Conservation (phyloP, 2,113 vertebrate genomes). For the Gymnocephalus cernua region DNA sequence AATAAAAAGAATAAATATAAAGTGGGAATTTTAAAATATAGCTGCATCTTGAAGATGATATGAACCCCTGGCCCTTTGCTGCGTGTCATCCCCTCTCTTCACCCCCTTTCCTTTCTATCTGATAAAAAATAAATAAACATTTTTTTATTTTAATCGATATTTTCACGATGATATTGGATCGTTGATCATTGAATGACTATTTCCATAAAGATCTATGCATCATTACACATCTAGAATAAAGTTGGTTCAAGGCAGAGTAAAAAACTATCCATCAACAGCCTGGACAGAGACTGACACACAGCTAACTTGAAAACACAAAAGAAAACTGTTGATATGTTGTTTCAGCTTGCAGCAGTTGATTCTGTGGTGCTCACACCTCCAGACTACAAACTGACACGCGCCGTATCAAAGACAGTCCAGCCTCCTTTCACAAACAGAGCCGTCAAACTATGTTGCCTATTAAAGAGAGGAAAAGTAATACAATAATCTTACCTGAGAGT, state of each 20-base stretch:
- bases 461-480: background rate
- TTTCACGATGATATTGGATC: too few species aligned
- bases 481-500: conserved; percentile 92
- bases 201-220: too few species aligned
- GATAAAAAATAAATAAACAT: too few species aligned
- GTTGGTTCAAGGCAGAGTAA: background rate
- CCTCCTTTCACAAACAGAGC: background rate
- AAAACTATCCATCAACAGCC: background rate
- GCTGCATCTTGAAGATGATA: too few species aligned
- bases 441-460: background rate
- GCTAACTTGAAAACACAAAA: background rate
- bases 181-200: too few species aligned
- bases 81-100: too few species aligned
- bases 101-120: too few species aligned
- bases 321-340: background rate
- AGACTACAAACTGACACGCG: conserved; percentile 26
- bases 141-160: too few species aligned
- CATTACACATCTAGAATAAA: background rate
- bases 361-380: conserved; percentile 31
- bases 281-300: conserved; percentile 6
- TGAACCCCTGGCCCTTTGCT: too few species aligned
- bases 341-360: conserved; percentile 24
- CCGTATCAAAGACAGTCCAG: conserved; percentile 19
- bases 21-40: too few species aligned
- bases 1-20: too few species aligned